phyloP scores from a whole-genome alignment of 1,140 invertebrate genomes.

The Ostrea edulis region DNA sequence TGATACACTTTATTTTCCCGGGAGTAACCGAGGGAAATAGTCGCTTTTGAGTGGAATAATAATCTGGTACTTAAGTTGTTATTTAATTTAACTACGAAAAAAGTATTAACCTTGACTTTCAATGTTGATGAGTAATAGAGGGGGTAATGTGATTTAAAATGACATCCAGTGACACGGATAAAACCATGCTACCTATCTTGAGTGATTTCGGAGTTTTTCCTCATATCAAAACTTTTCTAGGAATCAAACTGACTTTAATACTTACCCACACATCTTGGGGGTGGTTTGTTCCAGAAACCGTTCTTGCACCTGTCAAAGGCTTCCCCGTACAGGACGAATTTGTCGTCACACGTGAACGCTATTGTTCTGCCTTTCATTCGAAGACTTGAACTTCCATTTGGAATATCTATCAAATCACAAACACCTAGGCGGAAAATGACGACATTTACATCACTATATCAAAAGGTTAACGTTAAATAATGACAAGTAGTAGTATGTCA shows the following conservation, averaged over 20 bases:
- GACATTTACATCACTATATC: neutral
- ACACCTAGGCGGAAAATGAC: neutral
- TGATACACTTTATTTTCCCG: neutral
- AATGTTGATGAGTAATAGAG: too few relatives aligned
- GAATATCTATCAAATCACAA: slow-evolving; percentile 4
- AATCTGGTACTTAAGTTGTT: too few relatives aligned
- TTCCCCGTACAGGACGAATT: neutral
- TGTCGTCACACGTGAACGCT: neutral
- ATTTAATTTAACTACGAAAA: too few relatives aligned
- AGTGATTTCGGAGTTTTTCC: neutral
- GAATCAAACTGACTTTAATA: neutral
- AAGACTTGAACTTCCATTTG: neutral
- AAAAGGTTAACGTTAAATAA: neutral
- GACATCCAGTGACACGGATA: too few relatives aligned
- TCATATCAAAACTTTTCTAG: neutral
- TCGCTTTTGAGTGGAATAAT: too few relatives aligned
- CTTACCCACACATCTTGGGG: slow-evolving; percentile 24
- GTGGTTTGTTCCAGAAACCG: neutral
- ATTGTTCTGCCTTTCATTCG: neutral
- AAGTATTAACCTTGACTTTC: too few relatives aligned
- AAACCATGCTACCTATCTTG: neutral
- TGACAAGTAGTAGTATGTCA: neutral
- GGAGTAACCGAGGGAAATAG: too few relatives aligned
- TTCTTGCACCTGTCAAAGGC: neutral
- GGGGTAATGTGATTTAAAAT: too few relatives aligned